Conservation (phyloP, 2,113 vertebrate genomes). For the Malurus elegans region DNA sequence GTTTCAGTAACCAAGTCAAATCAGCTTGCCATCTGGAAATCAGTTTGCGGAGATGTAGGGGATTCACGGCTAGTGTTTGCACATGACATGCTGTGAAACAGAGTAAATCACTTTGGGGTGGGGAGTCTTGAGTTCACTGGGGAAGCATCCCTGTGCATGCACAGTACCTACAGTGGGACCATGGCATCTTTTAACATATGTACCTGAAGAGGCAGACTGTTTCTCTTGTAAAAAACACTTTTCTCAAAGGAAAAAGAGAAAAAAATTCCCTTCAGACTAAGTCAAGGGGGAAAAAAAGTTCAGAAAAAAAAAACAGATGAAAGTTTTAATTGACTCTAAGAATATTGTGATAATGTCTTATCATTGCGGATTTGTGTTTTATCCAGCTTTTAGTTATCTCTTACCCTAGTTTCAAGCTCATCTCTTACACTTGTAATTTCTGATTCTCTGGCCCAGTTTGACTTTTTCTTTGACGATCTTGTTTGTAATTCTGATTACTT, state of each 20-base stretch:
- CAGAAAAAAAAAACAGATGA: rapidly evolving
- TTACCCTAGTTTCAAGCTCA: neutral
- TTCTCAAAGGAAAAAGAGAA: neutral
- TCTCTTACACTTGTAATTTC: neutral
- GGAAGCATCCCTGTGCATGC: neutral
- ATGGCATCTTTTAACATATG: neutral
- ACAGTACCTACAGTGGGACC: neutral
- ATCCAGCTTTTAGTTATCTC: neutral
- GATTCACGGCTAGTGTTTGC: neutral
- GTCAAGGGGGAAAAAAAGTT: neutral
- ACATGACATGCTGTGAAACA: neutral
- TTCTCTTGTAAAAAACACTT: neutral
- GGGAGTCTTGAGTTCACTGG: neutral
- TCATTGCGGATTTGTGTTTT: neutral
- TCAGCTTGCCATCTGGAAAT: neutral
- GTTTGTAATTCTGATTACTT: neutral
- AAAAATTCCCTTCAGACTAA: neutral
- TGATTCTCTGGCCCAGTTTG: neutral
- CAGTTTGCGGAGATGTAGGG: neutral
- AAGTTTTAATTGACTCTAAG: neutral
- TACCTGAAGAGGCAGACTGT: neutral
- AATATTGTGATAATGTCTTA: neutral
- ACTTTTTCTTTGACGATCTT: neutral
- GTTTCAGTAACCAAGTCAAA: neutral
- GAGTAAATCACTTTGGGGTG: neutral